phyloP scores from a whole-genome alignment of 2,113 vertebrate species.

The Mirza zaza region DNA sequence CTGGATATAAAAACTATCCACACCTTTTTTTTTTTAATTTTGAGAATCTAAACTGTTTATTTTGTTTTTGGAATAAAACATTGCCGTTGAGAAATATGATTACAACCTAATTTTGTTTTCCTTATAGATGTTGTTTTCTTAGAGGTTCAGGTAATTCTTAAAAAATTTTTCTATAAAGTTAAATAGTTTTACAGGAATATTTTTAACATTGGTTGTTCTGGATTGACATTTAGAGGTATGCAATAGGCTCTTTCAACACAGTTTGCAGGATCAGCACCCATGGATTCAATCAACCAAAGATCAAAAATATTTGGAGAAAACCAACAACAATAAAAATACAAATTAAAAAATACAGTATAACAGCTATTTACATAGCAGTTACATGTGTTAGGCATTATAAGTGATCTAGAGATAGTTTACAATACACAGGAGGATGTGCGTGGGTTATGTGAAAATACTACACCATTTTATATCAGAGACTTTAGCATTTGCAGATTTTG shows the following conservation, averaged over 20 bases:
- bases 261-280: not conserved
- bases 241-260: not conserved
- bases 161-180: not conserved
- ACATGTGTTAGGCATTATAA: not conserved
- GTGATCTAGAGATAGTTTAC: not conserved
- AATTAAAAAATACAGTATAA: too few species aligned
- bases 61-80: slow-evolving; percentile 13
- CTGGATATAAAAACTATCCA: not conserved
- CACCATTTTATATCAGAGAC: not conserved
- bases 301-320: not conserved
- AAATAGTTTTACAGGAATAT: not conserved
- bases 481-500: not conserved
- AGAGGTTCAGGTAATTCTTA: not conserved
- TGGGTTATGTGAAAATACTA: not conserved
- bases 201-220: not conserved
- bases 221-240: not conserved
- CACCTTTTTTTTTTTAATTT: not conserved
- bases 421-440: not conserved
- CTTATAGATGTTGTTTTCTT: not conserved
- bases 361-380: too few species aligned
- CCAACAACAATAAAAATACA: not conserved
- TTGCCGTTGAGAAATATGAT: not conserved
- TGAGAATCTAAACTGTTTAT: not conserved
- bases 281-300: not conserved
- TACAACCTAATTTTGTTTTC: not conserved